Evolutionary conservation across 2,888 invertebrate genomes (phyloP).

Genomic region (Melieria picta): DNA sequence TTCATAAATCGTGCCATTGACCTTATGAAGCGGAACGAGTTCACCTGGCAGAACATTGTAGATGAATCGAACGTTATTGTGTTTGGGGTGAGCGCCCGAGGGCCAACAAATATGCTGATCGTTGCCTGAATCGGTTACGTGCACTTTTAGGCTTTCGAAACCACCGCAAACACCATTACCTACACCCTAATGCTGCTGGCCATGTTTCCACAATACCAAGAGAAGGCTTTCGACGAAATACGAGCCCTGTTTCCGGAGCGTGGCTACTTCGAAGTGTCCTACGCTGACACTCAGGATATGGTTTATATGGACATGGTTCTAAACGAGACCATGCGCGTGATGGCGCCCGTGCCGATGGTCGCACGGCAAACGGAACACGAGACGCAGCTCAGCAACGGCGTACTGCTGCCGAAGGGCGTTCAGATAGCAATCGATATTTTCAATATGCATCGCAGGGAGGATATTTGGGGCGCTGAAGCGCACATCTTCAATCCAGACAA

Average conservation of each 20-base stretch:
- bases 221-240: conserved; percentile 58
- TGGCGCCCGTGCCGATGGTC: conserved; percentile 60
- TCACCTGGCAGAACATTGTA: conserved; percentile 56
- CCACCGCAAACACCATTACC: conserved; percentile 58
- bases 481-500: conserved; percentile 62
- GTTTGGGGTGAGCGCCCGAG: conserved; percentile 50
- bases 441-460: conserved; percentile 58
- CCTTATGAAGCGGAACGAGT: conserved; percentile 50
- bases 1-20: conserved; percentile 56
- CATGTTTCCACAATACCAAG: conserved; percentile 60
- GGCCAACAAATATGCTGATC: not conserved
- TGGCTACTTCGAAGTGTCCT: conserved; percentile 52
- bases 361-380: conserved; percentile 54
- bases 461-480: conserved; percentile 62
- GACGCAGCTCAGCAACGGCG: conserved; percentile 52
- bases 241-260: conserved; percentile 48
- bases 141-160: conserved; percentile 57
- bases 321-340: conserved; percentile 60
- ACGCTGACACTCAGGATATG: conserved; percentile 57
- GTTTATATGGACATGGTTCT: conserved; percentile 59
- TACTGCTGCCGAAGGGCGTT: conserved; percentile 56
- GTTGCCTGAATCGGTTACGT: not conserved
- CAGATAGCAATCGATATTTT: conserved; percentile 61
- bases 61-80: conserved; percentile 60
- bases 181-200: conserved; percentile 55